Evolutionary conservation across 2,888 invertebrate species (phyloP), one percentile per base, ranked within the genome.

Genomic region (Torymus aiolomorphi): DNA sequence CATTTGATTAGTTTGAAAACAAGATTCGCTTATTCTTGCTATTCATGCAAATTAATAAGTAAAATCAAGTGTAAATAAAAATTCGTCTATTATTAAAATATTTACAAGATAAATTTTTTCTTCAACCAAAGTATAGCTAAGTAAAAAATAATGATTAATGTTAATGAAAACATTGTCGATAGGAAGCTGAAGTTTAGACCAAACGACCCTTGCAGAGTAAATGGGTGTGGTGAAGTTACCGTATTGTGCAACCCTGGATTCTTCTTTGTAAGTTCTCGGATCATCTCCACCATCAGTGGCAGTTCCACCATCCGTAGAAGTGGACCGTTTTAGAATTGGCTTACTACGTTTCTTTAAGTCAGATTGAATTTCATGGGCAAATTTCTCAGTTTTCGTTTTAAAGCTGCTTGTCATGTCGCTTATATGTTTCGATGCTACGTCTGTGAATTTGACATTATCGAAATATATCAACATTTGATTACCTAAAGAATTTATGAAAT

Each of bases 251-350:
- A 94, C 92, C 86, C 94, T 92, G n/a, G 93, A 92, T 86, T 95
- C 94, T 88, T 95, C 94, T 82, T 94, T 91, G 88, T 94, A 95
- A 14, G 94, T 93, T 87, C 94, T 94, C n/a, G 94, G 90, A 74
- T 92, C 94, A 83, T 92, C 93, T 72, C 90, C 91, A 14, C 63
- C 77, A 80, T 91, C 91, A 80, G 89, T 83, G 86, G 87, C 75
- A 83, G 91, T 86, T 87, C 92, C 88, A 3, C 73, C 57, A 51
- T 79, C 77, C 87, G 91, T 83, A 85, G 90, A 86, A 71, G 87
- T 85, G 11, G 89, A 84, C 83, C 91, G 91, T 84, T 92, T 92
- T 81, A 92, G 85, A 80, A 92, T 92, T 8, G 91, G 91, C 73
- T 91, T 91, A 80, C 89, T 89, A 80, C 88, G 87, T 83, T 88